These are phyloP conservation scores for Rhineura floridana DNA, from an alignment of 2,113 vertebrate species.

Conservation along the genomic window DNA sequence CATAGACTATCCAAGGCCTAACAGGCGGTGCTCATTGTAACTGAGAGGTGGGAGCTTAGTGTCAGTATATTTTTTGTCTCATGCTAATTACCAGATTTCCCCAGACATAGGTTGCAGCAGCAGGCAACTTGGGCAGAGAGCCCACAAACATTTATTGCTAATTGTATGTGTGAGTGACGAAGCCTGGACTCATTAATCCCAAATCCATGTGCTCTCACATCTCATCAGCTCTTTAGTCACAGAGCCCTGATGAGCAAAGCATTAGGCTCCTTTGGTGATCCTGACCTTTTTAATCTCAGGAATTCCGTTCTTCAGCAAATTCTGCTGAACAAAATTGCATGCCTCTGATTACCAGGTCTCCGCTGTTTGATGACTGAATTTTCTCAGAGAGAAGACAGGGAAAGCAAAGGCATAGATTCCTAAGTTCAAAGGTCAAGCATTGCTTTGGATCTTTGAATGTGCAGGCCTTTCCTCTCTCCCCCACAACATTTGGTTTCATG, in stretches of 20 bases:
- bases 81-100: not conserved
- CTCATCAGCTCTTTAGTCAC: not conserved
- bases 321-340: not conserved
- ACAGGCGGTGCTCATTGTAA: not conserved
- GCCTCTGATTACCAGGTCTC: not conserved
- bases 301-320: not conserved
- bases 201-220: constrained; percentile 11
- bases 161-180: constrained; percentile 1
- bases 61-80: not conserved
- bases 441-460: not conserved
- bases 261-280: constrained; percentile 16
- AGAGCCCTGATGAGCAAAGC: constrained; percentile 17
- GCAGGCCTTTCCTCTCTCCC: not conserved
- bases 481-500: too few species aligned
- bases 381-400: not conserved
- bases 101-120: not conserved
- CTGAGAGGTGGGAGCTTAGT: not conserved
- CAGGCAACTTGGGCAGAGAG: not conserved
- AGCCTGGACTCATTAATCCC: constrained; percentile 20
- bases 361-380: not conserved
- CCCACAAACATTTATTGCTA: not conserved
- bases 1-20: not conserved
- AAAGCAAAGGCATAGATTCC: not conserved
- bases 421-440: not conserved
- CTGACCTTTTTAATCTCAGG: constrained; percentile 15